Evolutionary conservation across 2,888 invertebrate species (phyloP), one percentile per base, ranked within the genome.

Genomic region (Drosophila nigricruria): DNA sequence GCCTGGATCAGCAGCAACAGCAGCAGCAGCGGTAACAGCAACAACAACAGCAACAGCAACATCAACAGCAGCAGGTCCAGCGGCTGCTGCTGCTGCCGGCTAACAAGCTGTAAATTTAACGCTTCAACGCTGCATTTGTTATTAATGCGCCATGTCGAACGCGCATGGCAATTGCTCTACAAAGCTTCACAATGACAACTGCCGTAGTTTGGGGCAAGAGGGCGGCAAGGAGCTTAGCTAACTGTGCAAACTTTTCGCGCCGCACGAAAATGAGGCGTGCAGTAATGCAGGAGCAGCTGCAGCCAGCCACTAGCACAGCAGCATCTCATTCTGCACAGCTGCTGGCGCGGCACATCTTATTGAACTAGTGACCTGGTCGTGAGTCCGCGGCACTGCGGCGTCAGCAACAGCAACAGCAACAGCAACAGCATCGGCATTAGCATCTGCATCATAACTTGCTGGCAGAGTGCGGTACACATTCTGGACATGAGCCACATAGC

Each of bases 311-410:
- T 25, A 20, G 16, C 14, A 43, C 18, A 30, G 47, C 47, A 43
- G 30, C 57, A 71, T 57, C 70, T 70, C 66, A 72, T 83, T 73
- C 73, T 73, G 66, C 70, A 67, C 77, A 82, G 49, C 49, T 32
- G 73, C 80, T 80, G 88, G 59, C 57, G 36, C 73, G 70, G 64
- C 73, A 65, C 79, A 87, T 85, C 81, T 76, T 82, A 87, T 79
- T 91, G 91, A 91, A 90, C 91, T 84, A 91, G 82, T 91, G 91
- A 91, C 91, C 91, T 83, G 91, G 83, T 91, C 91, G 90, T 91
- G 91, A 91, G 90, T 83, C 78, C 69, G 63, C 73, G 75, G 68
- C 66, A 66, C n/a, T n/a, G n/a, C n/a, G 30, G 23, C 43, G 18
- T 50, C 52, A 56, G 18, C 72, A 52, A 5, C 36, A 40, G 18